Evolutionary conservation across 1,140 invertebrate genomes (phyloP).

Genomic region (Bombus superbus): DNA sequence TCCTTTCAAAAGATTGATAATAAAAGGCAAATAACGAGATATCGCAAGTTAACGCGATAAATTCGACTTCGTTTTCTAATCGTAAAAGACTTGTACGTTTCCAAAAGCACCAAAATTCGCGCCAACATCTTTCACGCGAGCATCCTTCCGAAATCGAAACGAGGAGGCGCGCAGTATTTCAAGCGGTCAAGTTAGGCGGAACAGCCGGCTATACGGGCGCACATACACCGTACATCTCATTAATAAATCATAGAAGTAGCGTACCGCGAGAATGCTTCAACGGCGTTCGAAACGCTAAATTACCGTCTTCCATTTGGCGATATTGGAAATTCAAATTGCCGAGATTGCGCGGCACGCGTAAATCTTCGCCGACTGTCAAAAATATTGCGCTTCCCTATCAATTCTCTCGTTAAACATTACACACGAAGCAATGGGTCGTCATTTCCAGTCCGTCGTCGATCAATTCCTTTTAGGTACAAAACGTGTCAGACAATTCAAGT

Average conservation of each 20-base stretch:
- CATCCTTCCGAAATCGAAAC: not conserved
- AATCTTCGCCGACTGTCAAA: slow-evolving; percentile 19
- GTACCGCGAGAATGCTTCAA: not conserved
- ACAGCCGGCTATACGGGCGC: not conserved
- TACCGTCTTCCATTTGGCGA: slow-evolving; percentile 37
- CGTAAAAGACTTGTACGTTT: not conserved
- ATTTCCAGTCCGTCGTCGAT: not conserved
- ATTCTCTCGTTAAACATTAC: slow-evolving; percentile 40
- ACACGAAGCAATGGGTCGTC: not conserved
- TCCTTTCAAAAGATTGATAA: not conserved
- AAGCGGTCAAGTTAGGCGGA: not conserved
- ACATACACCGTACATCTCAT: slow-evolving; percentile 10
- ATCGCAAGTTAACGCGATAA: not conserved
- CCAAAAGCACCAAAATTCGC: not conserved
- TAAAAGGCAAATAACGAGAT: not conserved
- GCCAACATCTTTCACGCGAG: no score
- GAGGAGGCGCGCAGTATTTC: not conserved
- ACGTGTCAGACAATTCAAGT: no score
- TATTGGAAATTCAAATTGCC: slow-evolving; percentile 46
- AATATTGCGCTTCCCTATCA: slow-evolving; percentile 28
- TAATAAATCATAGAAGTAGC: slow-evolving; percentile 40
- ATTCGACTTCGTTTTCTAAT: not conserved
- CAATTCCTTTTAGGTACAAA: not conserved
- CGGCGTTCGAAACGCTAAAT: slow-evolving; percentile 21
- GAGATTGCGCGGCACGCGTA: slow-evolving; percentile 27